These are phyloP conservation scores for Ophiodon elongatus DNA, from an alignment of 2,113 vertebrate genomes.

Conservation along the genomic window DNA sequence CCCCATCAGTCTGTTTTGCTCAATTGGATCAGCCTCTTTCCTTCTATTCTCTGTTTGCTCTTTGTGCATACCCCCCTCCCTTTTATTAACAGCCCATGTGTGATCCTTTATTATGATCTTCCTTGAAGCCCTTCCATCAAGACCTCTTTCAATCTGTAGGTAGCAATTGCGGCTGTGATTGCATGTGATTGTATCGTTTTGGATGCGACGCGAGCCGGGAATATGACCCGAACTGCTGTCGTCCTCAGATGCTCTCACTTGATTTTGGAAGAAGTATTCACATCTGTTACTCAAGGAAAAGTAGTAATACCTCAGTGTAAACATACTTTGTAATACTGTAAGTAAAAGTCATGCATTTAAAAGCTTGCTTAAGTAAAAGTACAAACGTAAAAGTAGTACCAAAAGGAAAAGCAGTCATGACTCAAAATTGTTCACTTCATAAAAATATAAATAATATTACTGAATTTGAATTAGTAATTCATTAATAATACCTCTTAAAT, in stretches of 20 bases:
- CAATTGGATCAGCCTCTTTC: conserved; percentile 46
- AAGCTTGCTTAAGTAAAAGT: neutral
- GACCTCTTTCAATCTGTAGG: conserved; percentile 69
- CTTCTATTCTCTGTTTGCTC: conserved; percentile 34
- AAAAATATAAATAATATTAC: neutral
- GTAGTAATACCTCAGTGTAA: neutral
- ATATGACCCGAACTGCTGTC: conserved; percentile 44
- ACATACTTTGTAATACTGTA: neutral
- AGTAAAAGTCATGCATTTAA: neutral
- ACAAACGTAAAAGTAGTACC: too few species aligned
- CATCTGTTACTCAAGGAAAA: neutral
- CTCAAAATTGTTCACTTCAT: neutral
- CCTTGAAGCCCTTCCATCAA: conserved; percentile 65
- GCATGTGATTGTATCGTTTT: conserved; percentile 73
- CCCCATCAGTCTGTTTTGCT: conserved; percentile 49
- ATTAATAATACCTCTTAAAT: neutral
- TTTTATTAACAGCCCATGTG: conserved; percentile 49
- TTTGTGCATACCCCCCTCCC: conserved; percentile 29
- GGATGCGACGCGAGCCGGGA: conserved; percentile 46
- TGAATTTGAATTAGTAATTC: neutral
- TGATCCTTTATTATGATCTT: conserved; percentile 57
- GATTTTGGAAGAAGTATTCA: neutral
- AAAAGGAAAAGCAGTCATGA: neutral
- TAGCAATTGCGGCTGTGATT: conserved; percentile 67
- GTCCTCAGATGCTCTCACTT: conserved; percentile 37